Conservation (phyloP, 2,888 invertebrate species). For the Leptinotarsa haldemani region DNA sequence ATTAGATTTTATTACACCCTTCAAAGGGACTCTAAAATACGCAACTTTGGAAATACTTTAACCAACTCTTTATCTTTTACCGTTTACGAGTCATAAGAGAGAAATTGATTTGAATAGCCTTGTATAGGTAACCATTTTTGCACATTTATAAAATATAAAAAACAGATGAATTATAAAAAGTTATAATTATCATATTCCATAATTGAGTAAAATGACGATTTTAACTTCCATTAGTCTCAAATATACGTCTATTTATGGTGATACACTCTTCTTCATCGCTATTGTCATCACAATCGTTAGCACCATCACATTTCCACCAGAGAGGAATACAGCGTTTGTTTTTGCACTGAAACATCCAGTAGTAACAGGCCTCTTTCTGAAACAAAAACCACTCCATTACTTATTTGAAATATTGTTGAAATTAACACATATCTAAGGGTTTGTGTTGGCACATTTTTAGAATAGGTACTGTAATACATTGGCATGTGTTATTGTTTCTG, state of each 20-base stretch:
- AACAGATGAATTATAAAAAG: background rate
- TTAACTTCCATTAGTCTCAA: background rate
- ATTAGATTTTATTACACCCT: no score
- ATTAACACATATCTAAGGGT: background rate
- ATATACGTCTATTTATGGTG: slow-evolving; percentile 17
- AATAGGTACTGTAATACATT: no score
- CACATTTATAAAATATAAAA: no score
- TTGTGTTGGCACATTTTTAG: background rate
- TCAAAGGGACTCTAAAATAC: no score
- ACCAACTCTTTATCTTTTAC: no score
- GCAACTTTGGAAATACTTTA: no score
- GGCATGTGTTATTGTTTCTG: no score
- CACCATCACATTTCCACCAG: slow-evolving; percentile 85
- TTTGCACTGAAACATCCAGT: slow-evolving; percentile 83
- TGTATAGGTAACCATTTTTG: no score
- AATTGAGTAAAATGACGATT: background rate
- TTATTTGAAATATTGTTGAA: background rate
- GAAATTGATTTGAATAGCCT: no score
- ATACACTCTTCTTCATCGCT: slow-evolving; percentile 76
- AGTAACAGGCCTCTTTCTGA: slow-evolving; percentile 69
- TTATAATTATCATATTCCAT: background rate
- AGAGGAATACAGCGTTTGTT: slow-evolving; percentile 79
- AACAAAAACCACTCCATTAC: slow-evolving; percentile 22
- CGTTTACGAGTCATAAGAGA: no score
- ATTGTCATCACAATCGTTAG: slow-evolving; percentile 80